Percentiles rank a stretch among this genome's conserved stretches.
These are phyloP conservation scores for Trichopoda pennipes DNA, from an alignment of 2,888 invertebrate genomes.

Conservation along the genomic window DNA sequence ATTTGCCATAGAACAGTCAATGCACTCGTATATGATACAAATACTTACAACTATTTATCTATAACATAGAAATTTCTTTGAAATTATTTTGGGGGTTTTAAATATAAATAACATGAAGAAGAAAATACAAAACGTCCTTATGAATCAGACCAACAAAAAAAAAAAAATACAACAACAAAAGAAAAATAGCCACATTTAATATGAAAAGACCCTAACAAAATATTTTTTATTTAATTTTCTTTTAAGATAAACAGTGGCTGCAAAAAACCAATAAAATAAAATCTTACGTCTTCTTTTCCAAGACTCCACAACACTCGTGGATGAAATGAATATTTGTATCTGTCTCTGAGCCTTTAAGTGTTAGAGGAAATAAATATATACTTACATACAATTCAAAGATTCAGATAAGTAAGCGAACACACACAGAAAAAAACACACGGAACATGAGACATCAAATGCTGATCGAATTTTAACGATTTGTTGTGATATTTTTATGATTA, in stretches of 20 bases:
- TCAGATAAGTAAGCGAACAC: constrained; percentile 14
- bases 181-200: neutral
- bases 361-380: constrained; percentile 33
- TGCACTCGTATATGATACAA: constrained; percentile 37
- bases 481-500: constrained; percentile 82
- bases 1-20: constrained; percentile 28
- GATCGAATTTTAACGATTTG: constrained; percentile 81
- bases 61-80: constrained; percentile 19
- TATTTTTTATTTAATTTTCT: constrained; percentile 57
- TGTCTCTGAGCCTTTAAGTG: constrained; percentile 12
- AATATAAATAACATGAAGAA: constrained; percentile 13
- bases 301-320: too few species aligned
- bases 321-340: neutral
- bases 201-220: constrained; percentile 31
- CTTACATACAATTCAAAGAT: neutral
- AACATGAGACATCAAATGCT: constrained; percentile 70
- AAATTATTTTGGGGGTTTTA: constrained; percentile 45
- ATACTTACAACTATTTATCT: constrained; percentile 35
- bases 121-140: constrained; percentile 4
- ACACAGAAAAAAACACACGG: constrained; percentile 16
- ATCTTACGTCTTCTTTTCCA: constrained; percentile 38
- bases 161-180: neutral
- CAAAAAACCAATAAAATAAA: constrained; percentile 62
- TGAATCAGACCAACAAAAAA: neutral
- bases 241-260: constrained; percentile 58